Base-by-base conservation (phyloP, 2,113 vertebrate species). In the Acrocephalus arundinaceus region DNA sequence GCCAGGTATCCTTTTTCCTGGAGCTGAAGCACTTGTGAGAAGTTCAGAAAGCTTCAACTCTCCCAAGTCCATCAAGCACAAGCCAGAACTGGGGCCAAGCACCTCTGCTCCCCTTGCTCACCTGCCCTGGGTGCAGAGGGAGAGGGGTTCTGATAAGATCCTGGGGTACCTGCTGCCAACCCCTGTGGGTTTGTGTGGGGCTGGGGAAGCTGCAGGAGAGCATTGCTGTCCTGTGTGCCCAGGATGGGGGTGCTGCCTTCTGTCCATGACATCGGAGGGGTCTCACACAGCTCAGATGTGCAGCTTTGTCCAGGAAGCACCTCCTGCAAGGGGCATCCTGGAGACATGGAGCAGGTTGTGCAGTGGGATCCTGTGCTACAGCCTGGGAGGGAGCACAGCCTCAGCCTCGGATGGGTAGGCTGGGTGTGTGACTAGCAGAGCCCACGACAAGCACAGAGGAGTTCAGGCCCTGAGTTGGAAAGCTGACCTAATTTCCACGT, bases 251-350 rank as follows among this genome's bases (percentile, higher is more conserved):
- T 9, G 2, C 7, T 57, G 39, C 20, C 33, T 46, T 58, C 39
- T 0, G 4, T 12, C 59, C 0, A 0, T 27, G 25, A 8, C 2
- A 0, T 35, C 9, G n/a, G 12, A 3, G 46, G 10, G 13, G 6
- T 57, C 46, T 43, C 8, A 5, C 2, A 3, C 1, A 9, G 55
- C 23, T 43, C 7, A 7, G 37, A 20, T 15, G 13, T 1, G 2
- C 0, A 0, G 25, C 74, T 66, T 27, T 49, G 52, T 23, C 46
- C 0, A 0, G 49, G 54, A 15, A 39, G 25, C 4, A 16, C 11
- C 48, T n/a, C 54, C 31, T 9, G 7, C 22, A 7, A 18, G 48
- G 35, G 1, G 0, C 2, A 0, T 22, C 0, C 0, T 27, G 28
- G 37, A 46, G 57, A 16, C 0, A 3, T 0, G 9, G 65, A 58